phyloP scores from a whole-genome alignment of 2,888 invertebrate genomes.

The Pandemis corylana region DNA sequence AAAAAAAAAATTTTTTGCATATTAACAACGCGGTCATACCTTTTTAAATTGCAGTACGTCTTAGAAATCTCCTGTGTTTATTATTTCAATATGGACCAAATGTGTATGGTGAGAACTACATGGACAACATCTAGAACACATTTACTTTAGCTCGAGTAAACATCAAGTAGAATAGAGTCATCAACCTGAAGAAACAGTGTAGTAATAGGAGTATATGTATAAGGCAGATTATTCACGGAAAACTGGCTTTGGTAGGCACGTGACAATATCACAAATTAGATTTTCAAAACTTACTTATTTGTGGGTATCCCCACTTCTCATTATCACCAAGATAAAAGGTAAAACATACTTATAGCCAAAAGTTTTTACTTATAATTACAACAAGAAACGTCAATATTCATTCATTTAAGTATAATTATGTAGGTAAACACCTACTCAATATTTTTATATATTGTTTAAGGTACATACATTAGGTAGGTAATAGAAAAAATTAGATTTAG shows the following conservation, averaged over 20 bases:
- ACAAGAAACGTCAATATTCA: constrained; percentile 11
- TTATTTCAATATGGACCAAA: background rate
- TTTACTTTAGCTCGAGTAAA: background rate
- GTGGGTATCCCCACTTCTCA: background rate
- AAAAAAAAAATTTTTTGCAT: no score
- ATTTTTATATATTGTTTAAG: constrained; percentile 3
- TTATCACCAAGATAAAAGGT: constrained; percentile 4
- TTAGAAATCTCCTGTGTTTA: background rate
- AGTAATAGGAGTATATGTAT: background rate
- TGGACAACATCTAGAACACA: background rate
- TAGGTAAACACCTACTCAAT: background rate
- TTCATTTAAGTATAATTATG: constrained; percentile 4
- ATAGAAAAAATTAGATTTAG: constrained; percentile 22
- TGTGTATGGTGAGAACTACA: background rate
- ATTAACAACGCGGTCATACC: no score
- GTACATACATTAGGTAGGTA: constrained; percentile 1
- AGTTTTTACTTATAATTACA: constrained; percentile 2
- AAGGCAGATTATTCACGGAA: background rate
- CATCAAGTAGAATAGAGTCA: background rate
- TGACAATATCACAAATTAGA: background rate
- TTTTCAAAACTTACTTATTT: background rate
- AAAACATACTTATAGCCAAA: background rate
- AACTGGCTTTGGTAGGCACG: background rate
- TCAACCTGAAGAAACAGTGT: background rate
- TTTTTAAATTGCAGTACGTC: background rate